Conservation (phyloP, 2,797 vertebrate genomes). For the Halcyon chelicuti region DNA sequence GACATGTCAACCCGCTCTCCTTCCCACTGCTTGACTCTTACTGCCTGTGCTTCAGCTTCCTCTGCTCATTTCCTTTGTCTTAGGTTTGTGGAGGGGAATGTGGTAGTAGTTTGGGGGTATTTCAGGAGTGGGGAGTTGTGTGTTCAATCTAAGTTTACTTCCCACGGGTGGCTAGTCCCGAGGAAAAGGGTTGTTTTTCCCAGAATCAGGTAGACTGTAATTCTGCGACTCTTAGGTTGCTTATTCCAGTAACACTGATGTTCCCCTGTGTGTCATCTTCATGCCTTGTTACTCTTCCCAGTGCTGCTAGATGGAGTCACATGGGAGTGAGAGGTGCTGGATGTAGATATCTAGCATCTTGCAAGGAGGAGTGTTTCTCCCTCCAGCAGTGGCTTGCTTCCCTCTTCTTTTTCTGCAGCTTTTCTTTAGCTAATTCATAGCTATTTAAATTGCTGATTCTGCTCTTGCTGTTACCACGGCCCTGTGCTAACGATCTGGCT, state of each 20-base stretch:
- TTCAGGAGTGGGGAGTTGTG: neutral
- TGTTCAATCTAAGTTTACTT: neutral
- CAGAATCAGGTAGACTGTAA: neutral
- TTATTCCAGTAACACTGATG: neutral
- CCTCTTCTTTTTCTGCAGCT: neutral
- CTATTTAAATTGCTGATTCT: neutral
- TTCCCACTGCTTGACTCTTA: fast-evolving
- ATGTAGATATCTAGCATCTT: neutral
- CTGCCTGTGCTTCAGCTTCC: neutral
- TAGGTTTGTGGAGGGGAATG: fast-evolving
- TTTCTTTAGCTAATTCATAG: neutral
- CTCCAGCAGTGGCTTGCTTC: neutral
- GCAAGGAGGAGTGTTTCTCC: fast-evolving
- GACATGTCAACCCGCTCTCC: neutral
- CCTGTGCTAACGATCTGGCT: neutral
- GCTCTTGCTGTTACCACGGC: neutral
- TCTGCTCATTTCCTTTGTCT: neutral
- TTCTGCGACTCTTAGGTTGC: neutral
- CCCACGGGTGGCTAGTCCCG: fast-evolving
- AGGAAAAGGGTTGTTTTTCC: neutral
- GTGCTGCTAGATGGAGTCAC: neutral
- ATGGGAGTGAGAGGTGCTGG: fast-evolving
- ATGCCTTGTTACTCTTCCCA: neutral
- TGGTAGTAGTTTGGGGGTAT: neutral
- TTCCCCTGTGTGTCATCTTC: fast-evolving